Evolutionary conservation across 2,797 vertebrate species (phyloP), one percentile per base, ranked within the genome.

Genomic region (Epinephelus malabaricus): DNA sequence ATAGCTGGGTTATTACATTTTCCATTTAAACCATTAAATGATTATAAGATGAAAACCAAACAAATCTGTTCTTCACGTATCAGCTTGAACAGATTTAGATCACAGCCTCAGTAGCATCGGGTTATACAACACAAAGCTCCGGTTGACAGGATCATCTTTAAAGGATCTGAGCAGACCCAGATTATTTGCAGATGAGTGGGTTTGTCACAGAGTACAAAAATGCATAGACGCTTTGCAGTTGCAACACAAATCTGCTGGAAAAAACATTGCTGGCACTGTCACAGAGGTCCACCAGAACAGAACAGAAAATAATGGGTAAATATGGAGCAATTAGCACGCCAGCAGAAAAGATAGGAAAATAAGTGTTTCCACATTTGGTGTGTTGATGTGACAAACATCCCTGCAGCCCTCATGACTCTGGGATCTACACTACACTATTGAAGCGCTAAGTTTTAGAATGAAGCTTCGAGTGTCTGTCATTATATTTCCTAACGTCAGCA

Each of bases 101-200:
- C 43, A 12, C 7, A 55, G 61, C 67, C 81, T 82, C 53, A 43
- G 46, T 15, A 23, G 27, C 25, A 34, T 10, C 0, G 25, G 4
- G 18, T 76, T 60, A 62, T 2, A 72, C 55, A 78, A 75, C 21
- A 67, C 3, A 21, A 60, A 53, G 18, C 18, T 1, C 5, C 25
- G 12, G 5, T 6, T 56, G 51, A 72, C 18, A 25, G 21, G 34
- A 38, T 55, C 0, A 1, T 50, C 23, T 46, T 51, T 6, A 19
- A 3, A 5, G 23, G 72, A 51, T 62, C 23, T 23, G 30, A 61
- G 15, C 47, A 69, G 55, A 59, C 17, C 11, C 14, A 45, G n/a
- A 82, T 72, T 46, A 66, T 61, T 51, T 68, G 17, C 43, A 77
- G 53, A 72, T 30, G 21, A 47, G 17, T 21, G 51, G 3, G n/a